Conservation (phyloP, 2,113 vertebrate species). For the Electrona antarctica region DNA sequence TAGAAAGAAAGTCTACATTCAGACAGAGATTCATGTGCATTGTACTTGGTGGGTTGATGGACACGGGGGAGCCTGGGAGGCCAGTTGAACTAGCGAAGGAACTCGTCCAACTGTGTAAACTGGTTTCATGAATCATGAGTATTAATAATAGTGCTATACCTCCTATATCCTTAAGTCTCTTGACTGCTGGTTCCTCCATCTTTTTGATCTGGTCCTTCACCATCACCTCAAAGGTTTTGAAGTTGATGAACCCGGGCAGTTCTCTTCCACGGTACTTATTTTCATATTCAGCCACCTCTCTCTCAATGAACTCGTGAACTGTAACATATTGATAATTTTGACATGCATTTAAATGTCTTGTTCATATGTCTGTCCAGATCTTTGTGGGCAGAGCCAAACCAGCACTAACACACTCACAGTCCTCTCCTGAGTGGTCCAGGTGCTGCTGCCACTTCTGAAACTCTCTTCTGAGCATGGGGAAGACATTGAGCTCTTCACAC, state of each 20-base stretch:
- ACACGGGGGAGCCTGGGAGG: no score
- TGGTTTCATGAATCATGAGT: no score
- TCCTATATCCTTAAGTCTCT: constrained; percentile 65
- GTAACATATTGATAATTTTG: constrained; percentile 21
- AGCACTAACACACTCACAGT: constrained; percentile 70
- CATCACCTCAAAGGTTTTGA: constrained; percentile 84
- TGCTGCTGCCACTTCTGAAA: constrained; percentile 69
- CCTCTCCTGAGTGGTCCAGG: constrained; percentile 20
- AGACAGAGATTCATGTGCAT: no score
- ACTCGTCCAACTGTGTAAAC: no score
- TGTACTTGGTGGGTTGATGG: no score
- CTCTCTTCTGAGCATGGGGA: constrained; percentile 74
- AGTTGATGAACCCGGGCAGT: constrained; percentile 86
- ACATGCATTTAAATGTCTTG: neutral
- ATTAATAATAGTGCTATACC: constrained; percentile 30
- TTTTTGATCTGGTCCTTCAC: constrained; percentile 78
- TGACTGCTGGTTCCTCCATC: constrained; percentile 83
- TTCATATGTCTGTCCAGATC: neutral
- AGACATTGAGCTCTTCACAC: constrained; percentile 66
- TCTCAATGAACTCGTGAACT: constrained; percentile 67
- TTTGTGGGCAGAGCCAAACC: neutral
- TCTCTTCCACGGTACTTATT: constrained; percentile 82
- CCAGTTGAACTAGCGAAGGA: no score
- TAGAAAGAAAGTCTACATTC: neutral
- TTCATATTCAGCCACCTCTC: constrained; percentile 71